A percentile compares a stretch with the other conserved stretches of the same genome.
Conservation (phyloP, 2,113 vertebrate genomes). For the Chaetodon auriga region DNA sequence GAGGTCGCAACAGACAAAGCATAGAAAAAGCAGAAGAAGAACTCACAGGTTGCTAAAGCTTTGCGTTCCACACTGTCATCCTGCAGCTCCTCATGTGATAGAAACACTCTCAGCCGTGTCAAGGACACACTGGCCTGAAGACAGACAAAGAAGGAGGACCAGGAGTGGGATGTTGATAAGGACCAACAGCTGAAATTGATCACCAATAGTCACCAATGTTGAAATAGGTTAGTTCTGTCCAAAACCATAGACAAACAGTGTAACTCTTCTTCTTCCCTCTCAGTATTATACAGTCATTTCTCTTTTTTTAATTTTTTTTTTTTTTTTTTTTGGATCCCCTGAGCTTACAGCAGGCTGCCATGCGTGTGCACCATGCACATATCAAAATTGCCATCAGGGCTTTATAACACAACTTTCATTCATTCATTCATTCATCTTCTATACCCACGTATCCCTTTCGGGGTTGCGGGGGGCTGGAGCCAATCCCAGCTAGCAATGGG, state of each 20-base stretch:
- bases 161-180: neutral
- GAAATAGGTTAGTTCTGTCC: neutral
- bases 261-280: neutral
- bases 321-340: no score
- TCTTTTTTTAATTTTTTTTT: no score
- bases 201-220: neutral
- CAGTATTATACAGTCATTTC: neutral
- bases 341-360: neutral
- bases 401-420: no score
- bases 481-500: no score
- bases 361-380: no score
- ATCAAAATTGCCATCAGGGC: no score
- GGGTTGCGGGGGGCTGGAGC: no score
- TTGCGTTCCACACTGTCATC: slow-evolving; percentile 87
- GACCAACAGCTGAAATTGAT: neutral
- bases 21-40: neutral
- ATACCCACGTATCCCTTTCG: no score
- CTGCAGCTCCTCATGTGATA: slow-evolving; percentile 95
- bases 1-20: neutral
- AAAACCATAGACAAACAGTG: neutral
- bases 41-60: slow-evolving; percentile 63
- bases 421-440: no score
- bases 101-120: slow-evolving; percentile 92
- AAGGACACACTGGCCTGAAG: slow-evolving; percentile 93
- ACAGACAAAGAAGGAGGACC: neutral